A percentile compares a stretch with the other conserved stretches of the same genome.
phyloP scores from a whole-genome alignment of 2,113 vertebrate genomes.

The Brienomyrus brachyistius region DNA sequence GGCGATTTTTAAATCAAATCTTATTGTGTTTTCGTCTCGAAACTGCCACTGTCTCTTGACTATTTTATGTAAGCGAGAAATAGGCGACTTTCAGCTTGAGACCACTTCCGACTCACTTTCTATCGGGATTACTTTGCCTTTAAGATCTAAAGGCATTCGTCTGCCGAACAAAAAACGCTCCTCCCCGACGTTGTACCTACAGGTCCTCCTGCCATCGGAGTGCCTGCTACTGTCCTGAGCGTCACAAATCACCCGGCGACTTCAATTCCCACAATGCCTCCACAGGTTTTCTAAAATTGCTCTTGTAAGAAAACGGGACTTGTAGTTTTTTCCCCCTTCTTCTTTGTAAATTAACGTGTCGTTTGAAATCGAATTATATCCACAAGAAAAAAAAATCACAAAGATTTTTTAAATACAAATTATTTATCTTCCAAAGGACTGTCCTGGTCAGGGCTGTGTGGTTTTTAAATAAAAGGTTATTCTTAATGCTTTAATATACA shows the following conservation, averaged over 20 bases:
- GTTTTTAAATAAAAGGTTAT: not conserved
- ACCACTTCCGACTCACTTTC: slow-evolving; percentile 35
- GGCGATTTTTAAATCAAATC: not conserved
- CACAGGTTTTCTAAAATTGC: slow-evolving; percentile 20
- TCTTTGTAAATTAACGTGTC: slow-evolving; percentile 1
- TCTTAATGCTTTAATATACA: not conserved
- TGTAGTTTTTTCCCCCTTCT: slow-evolving; percentile 36
- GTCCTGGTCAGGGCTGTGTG: not conserved
- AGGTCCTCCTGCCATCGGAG: slow-evolving; percentile 40
- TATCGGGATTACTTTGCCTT: slow-evolving; percentile 49
- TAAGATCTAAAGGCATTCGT: slow-evolving; percentile 46
- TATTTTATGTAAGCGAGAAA: not conserved
- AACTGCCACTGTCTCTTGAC: not conserved
- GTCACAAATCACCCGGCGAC: slow-evolving; percentile 29
- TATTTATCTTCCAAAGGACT: not conserved
- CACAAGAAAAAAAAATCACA: not conserved
- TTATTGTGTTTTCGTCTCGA: not conserved
- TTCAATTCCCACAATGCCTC: slow-evolving; percentile 50
- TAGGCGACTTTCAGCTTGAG: slow-evolving; percentile 22
- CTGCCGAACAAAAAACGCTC: slow-evolving; percentile 39
- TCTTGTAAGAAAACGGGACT: slow-evolving; percentile 26
- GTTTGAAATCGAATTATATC: not conserved
- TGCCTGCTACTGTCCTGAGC: slow-evolving; percentile 40
- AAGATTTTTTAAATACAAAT: not conserved
- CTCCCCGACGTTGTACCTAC: slow-evolving; percentile 45